These are phyloP conservation scores for Armadillidium nasatum DNA, from an alignment of 1,140 invertebrate genomes.

Conservation along the genomic window DNA sequence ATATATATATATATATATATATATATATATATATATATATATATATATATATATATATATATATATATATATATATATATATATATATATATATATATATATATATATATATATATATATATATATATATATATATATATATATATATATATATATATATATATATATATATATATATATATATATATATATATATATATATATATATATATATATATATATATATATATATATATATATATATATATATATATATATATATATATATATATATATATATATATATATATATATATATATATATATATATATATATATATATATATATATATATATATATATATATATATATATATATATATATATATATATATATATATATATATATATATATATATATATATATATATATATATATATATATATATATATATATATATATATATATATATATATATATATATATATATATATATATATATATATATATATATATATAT, in stretches of 20 bases:
- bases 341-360: constrained; percentile 21
- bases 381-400: background rate
- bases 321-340: constrained; percentile 19
- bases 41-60: constrained; percentile 19
- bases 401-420: constrained; percentile 10
- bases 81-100: constrained; percentile 12
- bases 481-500: constrained; percentile 28
- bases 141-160: constrained; percentile 17
- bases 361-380: constrained; percentile 12
- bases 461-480: constrained; percentile 28
- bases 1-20: constrained; percentile 17
- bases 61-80: constrained; percentile 21
- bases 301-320: constrained; percentile 14
- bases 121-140: constrained; percentile 10
- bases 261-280: constrained; percentile 16
- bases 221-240: constrained; percentile 25
- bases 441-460: constrained; percentile 20
- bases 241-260: constrained; percentile 19
- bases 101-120: background rate
- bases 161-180: constrained; percentile 20
- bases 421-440: constrained; percentile 17
- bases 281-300: constrained; percentile 17
- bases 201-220: constrained; percentile 28
- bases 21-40: constrained; percentile 16
- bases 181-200: constrained; percentile 28